Evolutionary conservation across 2,888 invertebrate genomes (phyloP).

Genomic region (Deilephila elpenor): DNA sequence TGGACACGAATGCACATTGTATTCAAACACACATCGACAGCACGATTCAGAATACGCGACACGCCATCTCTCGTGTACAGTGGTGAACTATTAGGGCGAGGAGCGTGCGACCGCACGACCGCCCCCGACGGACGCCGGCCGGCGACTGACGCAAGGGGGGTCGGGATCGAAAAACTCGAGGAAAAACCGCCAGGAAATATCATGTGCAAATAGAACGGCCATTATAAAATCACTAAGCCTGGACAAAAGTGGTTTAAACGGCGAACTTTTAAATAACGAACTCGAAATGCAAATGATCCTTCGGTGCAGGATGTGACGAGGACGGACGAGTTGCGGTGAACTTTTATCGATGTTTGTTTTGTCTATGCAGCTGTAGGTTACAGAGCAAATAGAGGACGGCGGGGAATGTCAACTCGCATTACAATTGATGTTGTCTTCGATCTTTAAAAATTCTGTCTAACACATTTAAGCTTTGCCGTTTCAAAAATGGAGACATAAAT

Average conservation of each 20-base stretch:
- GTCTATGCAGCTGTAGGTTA: neutral
- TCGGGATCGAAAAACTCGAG: slow-evolving; percentile 23
- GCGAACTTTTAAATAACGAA: slow-evolving; percentile 6
- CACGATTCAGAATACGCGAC: slow-evolving; percentile 3
- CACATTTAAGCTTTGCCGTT: neutral
- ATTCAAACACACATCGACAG: slow-evolving; percentile 16
- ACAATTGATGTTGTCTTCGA: neutral
- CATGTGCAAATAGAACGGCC: slow-evolving; percentile 37
- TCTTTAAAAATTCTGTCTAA: neutral
- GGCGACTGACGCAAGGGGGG: slow-evolving; percentile 40
- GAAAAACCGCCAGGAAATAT: slow-evolving; percentile 35
- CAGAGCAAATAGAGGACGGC: neutral
- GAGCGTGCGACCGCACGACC: slow-evolving; percentile 48
- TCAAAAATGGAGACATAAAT: neutral
- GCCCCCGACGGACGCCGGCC: slow-evolving; percentile 53
- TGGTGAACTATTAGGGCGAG: neutral
- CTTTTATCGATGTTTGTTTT: neutral
- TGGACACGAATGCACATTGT: neutral
- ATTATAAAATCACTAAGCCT: slow-evolving; percentile 26
- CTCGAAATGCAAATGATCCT: slow-evolving; percentile 5
- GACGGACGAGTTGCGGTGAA: neutral
- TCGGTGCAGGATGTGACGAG: neutral
- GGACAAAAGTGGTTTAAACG: slow-evolving; percentile 35
- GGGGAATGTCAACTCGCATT: neutral
- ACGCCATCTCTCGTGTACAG: slow-evolving; percentile 4